Conservation (phyloP, 2,797 vertebrate genomes). For the Coendou prehensilis region DNA sequence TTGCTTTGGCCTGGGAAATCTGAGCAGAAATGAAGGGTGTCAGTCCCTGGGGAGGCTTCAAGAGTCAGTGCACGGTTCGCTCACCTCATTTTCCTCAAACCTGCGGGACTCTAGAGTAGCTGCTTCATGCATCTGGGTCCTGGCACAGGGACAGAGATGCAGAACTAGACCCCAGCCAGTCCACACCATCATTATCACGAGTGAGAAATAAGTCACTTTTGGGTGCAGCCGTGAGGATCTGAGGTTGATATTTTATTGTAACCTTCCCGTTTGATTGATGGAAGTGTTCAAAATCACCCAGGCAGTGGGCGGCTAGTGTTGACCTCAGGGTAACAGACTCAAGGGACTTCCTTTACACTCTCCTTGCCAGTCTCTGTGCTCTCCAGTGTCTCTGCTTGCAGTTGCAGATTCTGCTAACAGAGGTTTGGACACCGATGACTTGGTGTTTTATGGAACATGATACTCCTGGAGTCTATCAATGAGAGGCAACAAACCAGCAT, state of each 20-base stretch:
- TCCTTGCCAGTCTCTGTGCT: background rate
- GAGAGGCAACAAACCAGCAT: constrained; percentile 36
- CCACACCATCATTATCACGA: background rate
- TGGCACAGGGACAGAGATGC: background rate
- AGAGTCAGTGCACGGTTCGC: background rate
- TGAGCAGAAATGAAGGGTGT: background rate
- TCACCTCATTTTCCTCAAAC: background rate
- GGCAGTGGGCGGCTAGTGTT: background rate
- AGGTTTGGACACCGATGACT: background rate
- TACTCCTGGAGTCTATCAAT: constrained; percentile 36
- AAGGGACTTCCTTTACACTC: background rate
- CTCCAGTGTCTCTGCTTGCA: background rate
- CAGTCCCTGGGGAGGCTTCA: background rate
- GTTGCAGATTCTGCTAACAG: background rate
- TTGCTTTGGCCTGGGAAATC: constrained; percentile 9
- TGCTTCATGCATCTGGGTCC: background rate
- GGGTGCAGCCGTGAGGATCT: background rate
- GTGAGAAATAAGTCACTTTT: background rate
- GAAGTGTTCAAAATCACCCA: background rate
- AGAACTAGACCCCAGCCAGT: background rate
- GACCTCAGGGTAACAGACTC: background rate
- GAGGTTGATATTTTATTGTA: background rate
- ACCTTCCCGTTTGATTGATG: background rate
- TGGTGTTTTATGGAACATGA: constrained; percentile 35
- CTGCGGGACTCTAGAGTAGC: background rate